Conservation (phyloP, 2,113 vertebrate species). For the Sander lucioperca region DNA sequence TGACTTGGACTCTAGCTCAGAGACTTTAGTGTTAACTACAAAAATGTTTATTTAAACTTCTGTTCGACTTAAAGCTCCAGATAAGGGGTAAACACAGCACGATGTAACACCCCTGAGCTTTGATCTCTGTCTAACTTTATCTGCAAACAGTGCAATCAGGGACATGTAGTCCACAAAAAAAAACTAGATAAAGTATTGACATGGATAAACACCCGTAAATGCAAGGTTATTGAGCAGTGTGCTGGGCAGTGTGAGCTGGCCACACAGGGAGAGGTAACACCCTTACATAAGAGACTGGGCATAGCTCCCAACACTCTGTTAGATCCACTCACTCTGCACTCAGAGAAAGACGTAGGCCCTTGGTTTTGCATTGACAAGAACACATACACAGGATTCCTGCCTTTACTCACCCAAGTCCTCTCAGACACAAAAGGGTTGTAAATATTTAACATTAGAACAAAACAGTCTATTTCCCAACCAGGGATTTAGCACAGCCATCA, state of each 20-base stretch:
- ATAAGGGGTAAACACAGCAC: background rate
- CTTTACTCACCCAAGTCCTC: slow-evolving; percentile 38
- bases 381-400: slow-evolving; percentile 32
- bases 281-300: slow-evolving; percentile 54
- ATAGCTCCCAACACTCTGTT: slow-evolving; percentile 30
- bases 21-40: too few species aligned
- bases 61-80: background rate
- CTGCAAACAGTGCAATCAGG: background rate
- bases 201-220: slow-evolving; percentile 45
- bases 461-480: slow-evolving; percentile 34
- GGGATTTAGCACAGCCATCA: slow-evolving; percentile 17
- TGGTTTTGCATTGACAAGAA: slow-evolving; percentile 19
- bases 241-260: slow-evolving; percentile 9
- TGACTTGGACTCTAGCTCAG: too few species aligned
- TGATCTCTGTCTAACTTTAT: background rate
- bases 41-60: too few species aligned
- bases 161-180: slow-evolving; percentile 14
- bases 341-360: slow-evolving; percentile 15
- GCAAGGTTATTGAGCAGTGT: slow-evolving; percentile 35
- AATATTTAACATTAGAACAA: slow-evolving; percentile 65
- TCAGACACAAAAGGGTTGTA: slow-evolving; percentile 50
- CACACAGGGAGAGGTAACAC: slow-evolving; percentile 46
- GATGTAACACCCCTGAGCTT: background rate
- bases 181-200: slow-evolving; percentile 22
- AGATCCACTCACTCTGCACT: slow-evolving; percentile 26